Evolutionary conservation across 2,888 invertebrate genomes (phyloP).

Genomic region (Caenorhabditis sulstoni): DNA sequence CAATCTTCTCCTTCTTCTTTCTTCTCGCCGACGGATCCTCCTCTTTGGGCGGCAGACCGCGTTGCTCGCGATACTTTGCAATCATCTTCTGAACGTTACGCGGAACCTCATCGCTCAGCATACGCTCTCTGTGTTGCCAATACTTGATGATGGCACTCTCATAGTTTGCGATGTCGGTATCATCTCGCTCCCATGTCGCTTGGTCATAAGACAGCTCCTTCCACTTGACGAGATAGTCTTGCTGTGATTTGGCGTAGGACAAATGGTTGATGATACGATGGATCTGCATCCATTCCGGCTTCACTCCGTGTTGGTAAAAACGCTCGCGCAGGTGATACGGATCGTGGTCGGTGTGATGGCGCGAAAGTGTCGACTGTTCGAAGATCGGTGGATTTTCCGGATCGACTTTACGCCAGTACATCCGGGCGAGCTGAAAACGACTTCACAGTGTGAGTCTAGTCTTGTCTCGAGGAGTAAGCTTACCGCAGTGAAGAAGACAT

Average conservation of each 20-base stretch:
- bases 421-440: constrained; percentile 89
- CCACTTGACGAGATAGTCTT: constrained; percentile 96
- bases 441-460: too few species aligned
- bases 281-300: constrained; percentile 95
- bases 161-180: constrained; percentile 87
- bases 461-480: too few species aligned
- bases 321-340: constrained; percentile 83
- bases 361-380: constrained; percentile 83
- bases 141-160: constrained; percentile 90
- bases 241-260: constrained; percentile 81
- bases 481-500: constrained; percentile 66
- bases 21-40: constrained; percentile 83
- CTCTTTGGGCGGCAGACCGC: constrained; percentile 68
- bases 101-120: constrained; percentile 88
- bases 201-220: constrained; percentile 96
- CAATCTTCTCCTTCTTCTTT: constrained; percentile 85
- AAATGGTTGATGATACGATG: constrained; percentile 96
- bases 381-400: constrained; percentile 98
- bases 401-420: constrained; percentile 94
- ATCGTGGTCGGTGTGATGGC: constrained; percentile 80
- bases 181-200: constrained; percentile 97
- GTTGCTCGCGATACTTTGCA: constrained; percentile 68
- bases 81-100: constrained; percentile 77
- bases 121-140: constrained; percentile 84
- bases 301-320: constrained; percentile 91